phyloP scores from a whole-genome alignment of 1,140 invertebrate genomes.

The Aporrectodea caliginosa region DNA sequence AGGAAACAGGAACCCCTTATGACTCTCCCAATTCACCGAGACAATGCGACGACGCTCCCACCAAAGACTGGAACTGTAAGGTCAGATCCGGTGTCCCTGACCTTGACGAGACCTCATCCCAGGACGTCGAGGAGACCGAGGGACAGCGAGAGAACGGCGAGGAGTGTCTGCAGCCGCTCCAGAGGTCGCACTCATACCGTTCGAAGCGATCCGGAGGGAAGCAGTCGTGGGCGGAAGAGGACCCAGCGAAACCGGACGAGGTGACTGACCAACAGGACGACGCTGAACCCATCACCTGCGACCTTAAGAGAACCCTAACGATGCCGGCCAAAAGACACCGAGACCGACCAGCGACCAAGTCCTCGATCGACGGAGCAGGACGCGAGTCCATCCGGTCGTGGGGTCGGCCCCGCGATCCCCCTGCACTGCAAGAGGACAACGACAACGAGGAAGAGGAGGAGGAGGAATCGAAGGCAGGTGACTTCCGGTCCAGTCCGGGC shows the following conservation, averaged over 20 bases:
- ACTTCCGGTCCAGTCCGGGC: not conserved
- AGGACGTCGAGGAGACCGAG: not conserved
- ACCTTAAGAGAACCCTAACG: conserved; percentile 10
- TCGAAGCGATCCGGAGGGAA: not conserved
- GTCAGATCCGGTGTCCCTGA: not conserved
- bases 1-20: not conserved
- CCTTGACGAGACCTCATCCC: not conserved
- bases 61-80: too few species aligned
- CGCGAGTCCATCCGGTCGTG: not conserved
- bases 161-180: not conserved
- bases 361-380: too few species aligned
- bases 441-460: too few species aligned
- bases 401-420: not conserved
- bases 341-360: too few species aligned
- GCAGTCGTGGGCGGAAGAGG: not conserved
- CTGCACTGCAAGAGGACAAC: not conserved
- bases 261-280: not conserved
- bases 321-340: conserved; percentile 14
- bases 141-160: not conserved
- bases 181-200: not conserved
- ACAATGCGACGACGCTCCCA: not conserved
- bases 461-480: not conserved
- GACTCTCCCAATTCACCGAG: too few species aligned
- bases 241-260: not conserved
- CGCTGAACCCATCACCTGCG: not conserved